Evolutionary conservation across 2,888 invertebrate genomes (phyloP).

Genomic region (Melolontha melolontha): DNA sequence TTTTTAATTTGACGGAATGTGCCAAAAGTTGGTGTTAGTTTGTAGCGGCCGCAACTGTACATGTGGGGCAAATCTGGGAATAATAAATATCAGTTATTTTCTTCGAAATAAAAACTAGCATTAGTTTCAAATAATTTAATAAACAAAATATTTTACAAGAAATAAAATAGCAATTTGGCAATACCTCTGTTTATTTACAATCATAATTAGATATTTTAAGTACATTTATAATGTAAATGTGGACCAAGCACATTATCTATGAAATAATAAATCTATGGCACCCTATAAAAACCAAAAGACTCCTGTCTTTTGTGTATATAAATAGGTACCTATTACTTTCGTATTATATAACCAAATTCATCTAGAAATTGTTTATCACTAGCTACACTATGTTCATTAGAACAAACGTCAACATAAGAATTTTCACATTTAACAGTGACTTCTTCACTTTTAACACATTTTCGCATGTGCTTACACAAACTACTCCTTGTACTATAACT

Average conservation of each 20-base stretch:
- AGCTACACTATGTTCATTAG: background rate
- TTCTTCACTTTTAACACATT: constrained; percentile 16
- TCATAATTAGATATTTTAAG: background rate
- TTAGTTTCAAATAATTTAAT: too few relatives aligned
- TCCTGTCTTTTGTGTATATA: background rate
- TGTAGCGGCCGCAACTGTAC: too few relatives aligned
- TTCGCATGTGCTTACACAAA: constrained; percentile 39
- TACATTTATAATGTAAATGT: constrained; percentile 4
- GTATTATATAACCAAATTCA: constrained; percentile 23
- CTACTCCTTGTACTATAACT: constrained; percentile 20
- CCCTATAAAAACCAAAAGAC: constrained; percentile 3
- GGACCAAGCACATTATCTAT: background rate
- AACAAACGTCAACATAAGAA: background rate
- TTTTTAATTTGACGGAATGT: too few relatives aligned
- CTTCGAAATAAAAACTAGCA: too few relatives aligned
- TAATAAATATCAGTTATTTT: too few relatives aligned
- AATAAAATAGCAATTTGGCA: too few relatives aligned
- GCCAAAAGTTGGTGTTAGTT: too few relatives aligned
- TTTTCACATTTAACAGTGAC: constrained; percentile 1
- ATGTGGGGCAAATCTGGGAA: too few relatives aligned
- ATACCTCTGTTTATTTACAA: too few relatives aligned
- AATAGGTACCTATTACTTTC: background rate
- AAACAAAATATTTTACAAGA: too few relatives aligned
- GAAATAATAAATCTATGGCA: constrained; percentile 1
- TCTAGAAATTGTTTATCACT: constrained; percentile 22